Conservation (phyloP, 1,140 invertebrate species). For the Conus betulinus region DNA sequence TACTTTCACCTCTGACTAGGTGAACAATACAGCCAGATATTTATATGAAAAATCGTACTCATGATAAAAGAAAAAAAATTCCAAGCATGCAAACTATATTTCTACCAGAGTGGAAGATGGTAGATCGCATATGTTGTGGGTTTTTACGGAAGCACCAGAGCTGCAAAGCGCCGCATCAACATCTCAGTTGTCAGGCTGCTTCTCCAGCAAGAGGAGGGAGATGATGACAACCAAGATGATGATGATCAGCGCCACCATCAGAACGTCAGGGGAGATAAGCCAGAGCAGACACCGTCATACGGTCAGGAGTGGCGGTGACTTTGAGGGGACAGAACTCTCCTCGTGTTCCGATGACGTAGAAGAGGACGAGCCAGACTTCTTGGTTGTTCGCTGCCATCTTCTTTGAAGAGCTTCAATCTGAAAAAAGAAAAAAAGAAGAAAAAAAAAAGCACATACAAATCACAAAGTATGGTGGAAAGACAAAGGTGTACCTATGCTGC, state of each 20-base stretch:
- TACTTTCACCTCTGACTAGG: no score
- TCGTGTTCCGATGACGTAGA: constrained; percentile 34
- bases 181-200: constrained; percentile 21
- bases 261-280: constrained; percentile 57
- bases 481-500: no score
- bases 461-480: no score
- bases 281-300: constrained; percentile 70
- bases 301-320: constrained; percentile 40
- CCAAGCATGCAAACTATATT: no score
- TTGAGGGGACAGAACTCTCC: neutral
- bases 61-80: no score
- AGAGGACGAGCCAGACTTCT: neutral
- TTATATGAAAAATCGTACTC: no score
- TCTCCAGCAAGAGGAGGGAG: constrained; percentile 41
- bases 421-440: neutral
- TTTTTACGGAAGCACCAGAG: neutral
- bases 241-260: constrained; percentile 46
- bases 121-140: neutral
- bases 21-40: no score
- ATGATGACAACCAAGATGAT: constrained; percentile 44
- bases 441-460: no score
- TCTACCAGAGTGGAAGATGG: no score
- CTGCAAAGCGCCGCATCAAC: neutral
- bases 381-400: constrained; percentile 29
- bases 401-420: constrained; percentile 58